phyloP scores from a whole-genome alignment of 2,797 vertebrate genomes.

The Halcyon smyrnensis region DNA sequence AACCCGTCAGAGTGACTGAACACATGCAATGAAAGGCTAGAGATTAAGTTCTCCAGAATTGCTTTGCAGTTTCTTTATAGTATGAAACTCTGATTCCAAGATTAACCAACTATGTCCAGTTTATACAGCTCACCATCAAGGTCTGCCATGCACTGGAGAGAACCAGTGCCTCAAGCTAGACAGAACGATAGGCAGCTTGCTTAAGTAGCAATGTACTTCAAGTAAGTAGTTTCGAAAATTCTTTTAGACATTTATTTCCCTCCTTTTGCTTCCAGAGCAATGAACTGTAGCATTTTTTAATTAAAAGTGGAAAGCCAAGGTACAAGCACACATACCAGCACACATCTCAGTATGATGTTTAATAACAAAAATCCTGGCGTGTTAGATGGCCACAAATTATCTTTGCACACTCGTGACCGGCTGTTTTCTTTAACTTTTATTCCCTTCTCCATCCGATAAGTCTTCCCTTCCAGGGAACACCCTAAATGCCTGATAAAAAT shows the following conservation, averaged over 20 bases:
- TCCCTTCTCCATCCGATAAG: background rate
- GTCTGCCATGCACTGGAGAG: conserved; percentile 28
- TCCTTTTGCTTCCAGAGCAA: conserved; percentile 52
- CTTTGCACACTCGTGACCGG: background rate
- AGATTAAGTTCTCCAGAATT: background rate
- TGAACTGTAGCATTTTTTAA: conserved; percentile 53
- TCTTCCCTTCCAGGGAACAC: background rate
- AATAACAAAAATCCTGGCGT: background rate
- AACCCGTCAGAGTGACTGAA: background rate
- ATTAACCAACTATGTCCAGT: background rate
- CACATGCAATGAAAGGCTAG: background rate
- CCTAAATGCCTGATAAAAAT: background rate
- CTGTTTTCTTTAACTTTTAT: background rate
- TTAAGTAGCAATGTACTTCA: background rate
- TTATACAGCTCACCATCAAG: background rate
- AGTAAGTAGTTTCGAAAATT: conserved; percentile 47
- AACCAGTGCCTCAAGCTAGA: conserved; percentile 15
- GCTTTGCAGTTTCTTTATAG: background rate
- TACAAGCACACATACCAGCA: conserved; percentile 25
- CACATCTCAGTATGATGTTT: background rate
- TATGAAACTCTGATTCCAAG: background rate
- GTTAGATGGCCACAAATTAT: background rate
- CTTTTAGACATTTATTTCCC: conserved; percentile 39
- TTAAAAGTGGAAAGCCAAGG: conserved; percentile 26
- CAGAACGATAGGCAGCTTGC: background rate